Conservation (phyloP, 2,888 invertebrate genomes). For the Patella caerulea region DNA sequence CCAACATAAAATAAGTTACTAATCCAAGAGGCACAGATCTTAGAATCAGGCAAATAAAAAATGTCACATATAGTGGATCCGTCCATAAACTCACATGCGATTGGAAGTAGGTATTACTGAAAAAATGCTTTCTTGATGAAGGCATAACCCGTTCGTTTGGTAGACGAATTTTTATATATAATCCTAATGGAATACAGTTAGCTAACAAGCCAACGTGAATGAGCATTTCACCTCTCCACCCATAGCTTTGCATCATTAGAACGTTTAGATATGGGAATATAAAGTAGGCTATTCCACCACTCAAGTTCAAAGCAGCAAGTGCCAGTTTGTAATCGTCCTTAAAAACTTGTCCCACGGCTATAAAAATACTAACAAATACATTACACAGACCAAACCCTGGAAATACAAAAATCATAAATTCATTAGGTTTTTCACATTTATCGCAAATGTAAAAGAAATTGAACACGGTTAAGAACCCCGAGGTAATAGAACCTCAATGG, state of each 20-base stretch:
- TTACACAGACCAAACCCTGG: not conserved
- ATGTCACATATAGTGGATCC: not conserved
- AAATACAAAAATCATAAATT: not conserved
- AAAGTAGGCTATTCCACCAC: not conserved
- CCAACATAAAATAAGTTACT: not conserved
- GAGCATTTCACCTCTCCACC: not conserved
- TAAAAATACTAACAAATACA: not conserved
- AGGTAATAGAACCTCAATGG: too few relatives aligned
- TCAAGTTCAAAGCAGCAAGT: not conserved
- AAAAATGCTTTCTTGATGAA: not conserved
- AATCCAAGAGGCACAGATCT: not conserved
- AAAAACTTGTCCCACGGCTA: not conserved
- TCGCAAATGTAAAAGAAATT: too few relatives aligned
- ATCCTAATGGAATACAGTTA: too few relatives aligned
- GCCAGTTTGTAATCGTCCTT: not conserved
- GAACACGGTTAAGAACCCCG: too few relatives aligned
- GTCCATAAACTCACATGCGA: not conserved
- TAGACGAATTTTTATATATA: not conserved
- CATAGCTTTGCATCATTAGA: not conserved
- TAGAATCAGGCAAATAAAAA: not conserved
- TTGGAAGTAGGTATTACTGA: not conserved
- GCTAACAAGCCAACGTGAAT: not conserved
- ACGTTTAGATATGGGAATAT: not conserved
- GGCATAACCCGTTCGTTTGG: not conserved
- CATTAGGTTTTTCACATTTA: too few relatives aligned